These are phyloP conservation scores for Stichodactyla helianthus DNA, from an alignment of 64 coral and sea anemone species.

Conservation along the genomic window DNA sequence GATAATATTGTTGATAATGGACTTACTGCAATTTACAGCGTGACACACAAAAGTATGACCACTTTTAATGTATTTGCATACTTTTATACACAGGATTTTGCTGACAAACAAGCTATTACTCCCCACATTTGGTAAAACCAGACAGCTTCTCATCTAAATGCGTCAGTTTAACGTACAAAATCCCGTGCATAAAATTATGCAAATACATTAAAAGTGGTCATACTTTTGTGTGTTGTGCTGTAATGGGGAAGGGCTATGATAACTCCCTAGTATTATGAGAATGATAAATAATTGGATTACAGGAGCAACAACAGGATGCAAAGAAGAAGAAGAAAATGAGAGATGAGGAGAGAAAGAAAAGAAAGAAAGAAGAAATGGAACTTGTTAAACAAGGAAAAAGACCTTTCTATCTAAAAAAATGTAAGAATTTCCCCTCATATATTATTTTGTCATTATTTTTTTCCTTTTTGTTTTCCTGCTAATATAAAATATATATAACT, in stretches of 20 bases:
- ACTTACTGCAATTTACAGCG: background rate
- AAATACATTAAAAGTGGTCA: too few species aligned
- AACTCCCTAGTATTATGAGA: background rate
- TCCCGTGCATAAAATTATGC: too few species aligned
- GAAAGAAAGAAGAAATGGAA: slow-evolving; percentile 76
- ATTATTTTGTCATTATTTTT: too few species aligned
- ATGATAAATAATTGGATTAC: background rate
- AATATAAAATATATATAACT: slow-evolving; percentile 2
- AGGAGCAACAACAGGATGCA: slow-evolving; percentile 73
- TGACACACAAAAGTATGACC: too few species aligned
- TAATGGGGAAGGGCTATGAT: too few species aligned
- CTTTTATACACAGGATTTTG: too few species aligned
- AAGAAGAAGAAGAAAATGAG: slow-evolving; percentile 41
- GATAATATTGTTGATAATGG: background rate
- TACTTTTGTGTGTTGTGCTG: too few species aligned
- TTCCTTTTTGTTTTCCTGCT: background rate
- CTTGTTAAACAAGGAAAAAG: slow-evolving; percentile 93
- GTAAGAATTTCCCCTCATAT: slow-evolving; percentile 34
- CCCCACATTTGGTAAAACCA: too few species aligned
- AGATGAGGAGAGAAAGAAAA: slow-evolving; percentile 53
- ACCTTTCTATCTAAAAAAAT: slow-evolving; percentile 93
- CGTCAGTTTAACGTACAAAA: too few species aligned
- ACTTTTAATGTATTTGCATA: too few species aligned
- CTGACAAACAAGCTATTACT: too few species aligned
- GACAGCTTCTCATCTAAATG: too few species aligned